These are phyloP conservation scores for Dryocosmus kuriphilus DNA, from an alignment of 2,888 invertebrate species.

Conservation along the genomic window DNA sequence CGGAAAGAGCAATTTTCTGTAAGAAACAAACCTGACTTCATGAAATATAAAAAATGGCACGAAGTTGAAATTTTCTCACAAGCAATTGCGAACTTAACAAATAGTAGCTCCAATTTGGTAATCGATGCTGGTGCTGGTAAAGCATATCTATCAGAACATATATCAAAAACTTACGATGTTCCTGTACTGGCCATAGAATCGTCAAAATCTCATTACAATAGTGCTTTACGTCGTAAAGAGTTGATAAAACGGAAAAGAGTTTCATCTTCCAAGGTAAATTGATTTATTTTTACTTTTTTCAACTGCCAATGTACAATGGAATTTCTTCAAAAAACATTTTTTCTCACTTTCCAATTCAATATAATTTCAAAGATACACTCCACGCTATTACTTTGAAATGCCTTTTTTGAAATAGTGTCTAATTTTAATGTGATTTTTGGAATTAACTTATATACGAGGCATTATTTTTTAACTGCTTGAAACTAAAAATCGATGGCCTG, in stretches of 20 bases:
- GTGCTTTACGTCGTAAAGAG: constrained; percentile 80
- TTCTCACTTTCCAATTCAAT: background rate
- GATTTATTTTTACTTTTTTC: background rate
- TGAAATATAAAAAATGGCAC: constrained; percentile 89
- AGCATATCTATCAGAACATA: constrained; percentile 86
- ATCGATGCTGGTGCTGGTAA: constrained; percentile 94
- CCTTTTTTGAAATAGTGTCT: too few relatives aligned
- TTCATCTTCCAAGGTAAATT: constrained; percentile 66
- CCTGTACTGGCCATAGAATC: constrained; percentile 91
- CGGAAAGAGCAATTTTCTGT: background rate
- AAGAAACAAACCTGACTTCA: constrained; percentile 79
- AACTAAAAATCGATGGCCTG: too few relatives aligned
- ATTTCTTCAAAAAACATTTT: background rate
- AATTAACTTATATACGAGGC: too few relatives aligned
- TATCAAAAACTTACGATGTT: constrained; percentile 85
- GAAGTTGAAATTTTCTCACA: constrained; percentile 79
- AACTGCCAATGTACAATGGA: background rate
- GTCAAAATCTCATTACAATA: constrained; percentile 82
- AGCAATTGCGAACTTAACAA: constrained; percentile 60
- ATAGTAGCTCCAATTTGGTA: constrained; percentile 60
- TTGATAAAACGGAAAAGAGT: constrained; percentile 56
- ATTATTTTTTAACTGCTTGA: too few relatives aligned
- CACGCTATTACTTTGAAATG: too few relatives aligned
- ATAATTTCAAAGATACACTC: background rate
- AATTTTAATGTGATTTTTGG: too few relatives aligned